Base-by-base conservation (phyloP, 2,113 vertebrate species). In the Probosciger aterrimus region DNA sequence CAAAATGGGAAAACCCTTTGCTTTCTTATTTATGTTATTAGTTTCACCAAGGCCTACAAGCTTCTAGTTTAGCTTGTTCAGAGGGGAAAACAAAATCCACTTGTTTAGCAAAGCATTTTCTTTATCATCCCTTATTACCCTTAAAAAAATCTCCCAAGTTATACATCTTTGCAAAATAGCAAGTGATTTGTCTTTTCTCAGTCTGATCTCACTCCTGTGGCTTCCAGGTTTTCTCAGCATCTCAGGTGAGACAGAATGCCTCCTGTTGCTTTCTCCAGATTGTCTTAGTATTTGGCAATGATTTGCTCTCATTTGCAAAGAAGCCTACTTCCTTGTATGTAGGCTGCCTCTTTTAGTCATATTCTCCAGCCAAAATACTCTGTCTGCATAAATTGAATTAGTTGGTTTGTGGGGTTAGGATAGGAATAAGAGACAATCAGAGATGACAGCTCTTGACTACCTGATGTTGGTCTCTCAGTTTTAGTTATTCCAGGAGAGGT, bases 211-310 rank as follows among this genome's bases (percentile, higher is more conserved):
- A 87, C 92, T 91, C 67, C 82, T 10, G 9, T 79, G 74, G 52
- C 88, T 96, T 94, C 90, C 93, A 95, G 88, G 82, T 91, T 96
- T 92, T 90, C 82, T 94, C 94, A 96, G 59, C 82, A 47, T 94
- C 81, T 95, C 93, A 97, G 95, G 95, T 95, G 70, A 95, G 78
- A 93, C 62, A 94, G 78, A 94, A 92, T 74, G n/a, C 74, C 92
- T 95, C 90, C 87, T 95, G 93, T 78, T 95, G 69, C 77, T 92
- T 81, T 81, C 77, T 84, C 39, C 78, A 95, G 65, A 92, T 39
- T 92, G 41, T 86, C 64, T 92, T 82, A 90, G 60, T 68, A 91
- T 79, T 96, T 95, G 85, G 62, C 70, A 92, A 69, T 10, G 11
- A 82, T 82, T 90, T 79, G 20, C 52, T 79, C 39, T 76, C 24